Evolutionary conservation across 2,113 vertebrate genomes (phyloP), one percentile per base, ranked within the genome.

Genomic region (Hoplias malabaricus): DNA sequence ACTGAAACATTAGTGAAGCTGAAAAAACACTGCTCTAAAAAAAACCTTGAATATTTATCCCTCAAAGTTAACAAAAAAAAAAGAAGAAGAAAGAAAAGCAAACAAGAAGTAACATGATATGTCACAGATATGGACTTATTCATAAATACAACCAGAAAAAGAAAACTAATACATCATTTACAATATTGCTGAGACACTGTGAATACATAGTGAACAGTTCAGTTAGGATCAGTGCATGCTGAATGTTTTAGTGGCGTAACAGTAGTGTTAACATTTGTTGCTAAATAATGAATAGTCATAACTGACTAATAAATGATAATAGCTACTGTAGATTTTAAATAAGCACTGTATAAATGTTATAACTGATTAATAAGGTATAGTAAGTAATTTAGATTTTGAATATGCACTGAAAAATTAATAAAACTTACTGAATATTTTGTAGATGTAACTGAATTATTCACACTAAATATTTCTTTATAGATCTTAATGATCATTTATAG

Each of bases 41-140:
- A 8, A 59, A 23, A 66, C 1, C 50, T 62, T 56, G 73, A 16
- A 74, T 71, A 31, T 68, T 66, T 31, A 23, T 7, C n/a, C 61
- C 10, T 59, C 13, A 5, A 2, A 27, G 11, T 57, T 57, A 29
- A 14, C 13, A 57, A 1, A 3, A 57, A 57, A 29, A 4, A 36
- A 36, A 5, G 27, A 13, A 10, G 7, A 13, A 29, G 34, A 42
- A 5, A 27, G 29, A 29, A 56, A 25, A 2, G 12, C 10, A 4
- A 11, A 21, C 21, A 21, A 21, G 21, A 53, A 11, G 19, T 21
- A 53, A 53, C 40, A 42, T 5, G 40, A 42, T 42, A 2, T 42
- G 6, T 46, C n/a, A n/a, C n/a, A n/a, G n/a, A n/a, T n/a, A n/a
- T n/a, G n/a, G n/a, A n/a, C n/a, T n/a, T n/a, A n/a, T n/a, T n/a